These are phyloP conservation scores for Saxidomus purpurata DNA, from an alignment of 1,140 invertebrate genomes.

Conservation along the genomic window DNA sequence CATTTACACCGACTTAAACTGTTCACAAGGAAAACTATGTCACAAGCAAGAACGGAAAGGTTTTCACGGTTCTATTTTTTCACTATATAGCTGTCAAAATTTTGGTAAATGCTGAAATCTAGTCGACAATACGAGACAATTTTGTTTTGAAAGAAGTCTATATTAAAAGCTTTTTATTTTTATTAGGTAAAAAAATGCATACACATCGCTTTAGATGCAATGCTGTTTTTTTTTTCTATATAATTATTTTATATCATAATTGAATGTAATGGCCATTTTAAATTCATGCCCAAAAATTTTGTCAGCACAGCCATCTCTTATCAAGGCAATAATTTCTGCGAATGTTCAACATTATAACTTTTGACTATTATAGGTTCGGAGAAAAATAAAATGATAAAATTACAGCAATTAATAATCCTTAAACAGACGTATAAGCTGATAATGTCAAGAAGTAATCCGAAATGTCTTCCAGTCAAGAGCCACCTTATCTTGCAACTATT, in stretches of 20 bases:
- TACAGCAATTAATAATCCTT: conserved; percentile 56
- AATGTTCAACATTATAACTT: conserved; percentile 31
- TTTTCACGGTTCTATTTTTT: background rate
- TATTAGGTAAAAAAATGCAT: background rate
- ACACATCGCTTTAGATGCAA: too few species aligned
- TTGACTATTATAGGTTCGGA: conserved; percentile 42
- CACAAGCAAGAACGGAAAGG: background rate
- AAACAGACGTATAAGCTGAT: conserved; percentile 44
- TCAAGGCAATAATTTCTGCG: background rate
- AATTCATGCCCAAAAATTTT: too few species aligned
- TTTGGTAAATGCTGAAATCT: background rate
- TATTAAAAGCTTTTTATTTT: background rate
- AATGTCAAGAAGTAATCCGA: conserved; percentile 33
- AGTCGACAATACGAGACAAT: background rate
- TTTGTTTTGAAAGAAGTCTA: background rate
- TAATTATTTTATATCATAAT: too few species aligned
- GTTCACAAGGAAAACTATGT: background rate
- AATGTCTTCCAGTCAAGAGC: conserved; percentile 42
- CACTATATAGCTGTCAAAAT: background rate
- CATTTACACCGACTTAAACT: conserved; percentile 21
- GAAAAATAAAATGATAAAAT: conserved; percentile 41
- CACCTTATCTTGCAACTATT: conserved; percentile 55
- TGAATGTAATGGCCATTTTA: too few species aligned
- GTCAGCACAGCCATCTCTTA: background rate
- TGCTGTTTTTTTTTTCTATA: too few species aligned